Conservation (phyloP, 2,888 invertebrate genomes). For the Conomelus anceps region DNA sequence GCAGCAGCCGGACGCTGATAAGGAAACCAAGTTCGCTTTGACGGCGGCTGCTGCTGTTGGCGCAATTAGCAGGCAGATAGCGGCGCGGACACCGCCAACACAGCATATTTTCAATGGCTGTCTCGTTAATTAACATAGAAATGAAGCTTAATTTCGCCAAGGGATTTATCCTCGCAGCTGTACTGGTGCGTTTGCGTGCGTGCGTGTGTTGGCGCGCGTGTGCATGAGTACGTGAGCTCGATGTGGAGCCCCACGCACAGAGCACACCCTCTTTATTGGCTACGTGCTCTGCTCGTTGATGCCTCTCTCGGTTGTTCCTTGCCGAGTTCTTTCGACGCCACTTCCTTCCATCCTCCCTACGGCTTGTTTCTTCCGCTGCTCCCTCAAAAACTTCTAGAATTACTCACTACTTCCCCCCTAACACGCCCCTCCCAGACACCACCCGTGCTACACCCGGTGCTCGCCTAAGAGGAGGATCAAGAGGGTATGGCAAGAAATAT, state of each 20-base stretch:
- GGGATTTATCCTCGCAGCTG: constrained; percentile 12
- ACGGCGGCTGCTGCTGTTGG: not conserved
- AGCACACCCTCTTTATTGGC: constrained; percentile 2
- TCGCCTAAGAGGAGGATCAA: not conserved
- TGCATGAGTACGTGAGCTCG: not conserved
- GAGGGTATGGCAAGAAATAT: constrained; percentile 6
- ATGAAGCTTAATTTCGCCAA: constrained; percentile 6
- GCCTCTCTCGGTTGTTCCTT: not conserved
- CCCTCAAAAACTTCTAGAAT: constrained; percentile 2
- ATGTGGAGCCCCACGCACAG: not conserved
- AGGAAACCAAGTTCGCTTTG: not conserved
- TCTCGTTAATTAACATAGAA: constrained; percentile 13
- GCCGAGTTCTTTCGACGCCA: not conserved
- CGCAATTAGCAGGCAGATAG: constrained; percentile 5
- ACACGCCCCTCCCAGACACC: not conserved
- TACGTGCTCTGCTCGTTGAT: constrained; percentile 7
- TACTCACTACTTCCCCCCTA: not conserved
- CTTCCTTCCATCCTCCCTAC: not conserved
- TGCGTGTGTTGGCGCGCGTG: not conserved
- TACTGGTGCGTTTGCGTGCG: not conserved
- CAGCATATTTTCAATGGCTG: constrained; percentile 14
- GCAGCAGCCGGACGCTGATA: not conserved
- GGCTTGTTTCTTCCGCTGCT: not conserved
- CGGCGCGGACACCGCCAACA: not conserved
- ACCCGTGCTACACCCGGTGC: not conserved